A percentile compares a stretch with the other conserved stretches of the same genome.
These are phyloP conservation scores for Phaethon lepturus DNA, from an alignment of 2,113 vertebrate species.

Conservation along the genomic window DNA sequence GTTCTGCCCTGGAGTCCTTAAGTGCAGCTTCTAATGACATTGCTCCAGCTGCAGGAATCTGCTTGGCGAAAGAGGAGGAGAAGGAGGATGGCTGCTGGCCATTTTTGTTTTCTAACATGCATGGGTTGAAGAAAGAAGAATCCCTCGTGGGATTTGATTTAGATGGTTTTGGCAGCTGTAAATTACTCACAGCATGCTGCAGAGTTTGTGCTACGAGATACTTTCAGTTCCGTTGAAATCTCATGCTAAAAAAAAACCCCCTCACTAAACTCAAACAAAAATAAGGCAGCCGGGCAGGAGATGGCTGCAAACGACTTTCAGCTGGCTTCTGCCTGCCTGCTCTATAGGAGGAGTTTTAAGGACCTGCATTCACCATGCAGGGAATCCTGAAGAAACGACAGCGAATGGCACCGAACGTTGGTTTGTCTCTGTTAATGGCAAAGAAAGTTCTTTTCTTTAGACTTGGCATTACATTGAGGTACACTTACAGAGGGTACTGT, in stretches of 20 bases:
- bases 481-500: neutral
- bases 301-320: slow-evolving; percentile 41
- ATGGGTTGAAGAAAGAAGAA: slow-evolving; percentile 58
- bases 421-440: neutral
- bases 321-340: slow-evolving; percentile 2
- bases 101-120: slow-evolving; percentile 56
- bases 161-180: slow-evolving; percentile 72
- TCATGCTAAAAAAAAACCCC: neutral
- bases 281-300: slow-evolving; percentile 9
- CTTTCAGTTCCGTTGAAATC: slow-evolving; percentile 67
- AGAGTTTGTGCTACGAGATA: slow-evolving; percentile 45
- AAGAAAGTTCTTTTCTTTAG: neutral
- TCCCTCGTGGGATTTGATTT: slow-evolving; percentile 51
- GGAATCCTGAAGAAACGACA: neutral
- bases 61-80: slow-evolving; percentile 1
- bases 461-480: neutral
- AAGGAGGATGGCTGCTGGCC: slow-evolving; percentile 47
- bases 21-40: slow-evolving; percentile 1
- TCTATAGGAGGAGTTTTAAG: neutral
- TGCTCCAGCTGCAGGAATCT: slow-evolving; percentile 63
- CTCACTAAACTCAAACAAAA: neutral
- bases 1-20: neutral
- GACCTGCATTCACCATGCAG: neutral
- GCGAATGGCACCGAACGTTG: neutral
- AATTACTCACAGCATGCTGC: slow-evolving; percentile 68